Conservation (phyloP, 2,797 vertebrate genomes). For the Phataginus tricuspis region DNA sequence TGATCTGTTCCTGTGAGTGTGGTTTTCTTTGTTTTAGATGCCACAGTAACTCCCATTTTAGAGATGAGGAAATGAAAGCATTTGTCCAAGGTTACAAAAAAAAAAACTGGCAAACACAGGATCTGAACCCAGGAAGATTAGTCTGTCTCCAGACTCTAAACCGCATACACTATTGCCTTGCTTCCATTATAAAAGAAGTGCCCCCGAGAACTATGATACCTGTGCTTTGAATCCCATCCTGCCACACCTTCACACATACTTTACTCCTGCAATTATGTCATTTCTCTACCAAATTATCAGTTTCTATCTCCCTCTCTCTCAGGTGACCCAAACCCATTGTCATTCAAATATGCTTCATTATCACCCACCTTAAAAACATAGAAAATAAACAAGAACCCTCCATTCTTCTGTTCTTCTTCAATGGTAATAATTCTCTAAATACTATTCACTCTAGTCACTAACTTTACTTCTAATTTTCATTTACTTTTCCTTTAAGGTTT, state of each 20-base stretch:
- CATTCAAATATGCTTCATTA: neutral
- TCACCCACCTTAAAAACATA: neutral
- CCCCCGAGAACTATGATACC: neutral
- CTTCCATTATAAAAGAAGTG: neutral
- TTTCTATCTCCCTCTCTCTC: neutral
- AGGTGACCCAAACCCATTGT: neutral
- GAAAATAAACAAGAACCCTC: neutral
- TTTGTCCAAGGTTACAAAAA: too few relatives aligned
- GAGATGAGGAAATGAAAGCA: too few relatives aligned
- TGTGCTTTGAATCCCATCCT: neutral
- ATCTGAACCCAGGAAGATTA: neutral
- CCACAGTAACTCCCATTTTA: too few relatives aligned
- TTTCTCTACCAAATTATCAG: neutral
- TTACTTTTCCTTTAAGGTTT: neutral
- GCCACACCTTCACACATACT: neutral
- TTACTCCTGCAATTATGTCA: neutral
- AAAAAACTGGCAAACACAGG: neutral
- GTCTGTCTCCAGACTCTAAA: conserved; percentile 8
- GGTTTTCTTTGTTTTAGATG: neutral
- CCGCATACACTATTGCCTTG: neutral
- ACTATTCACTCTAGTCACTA: neutral
- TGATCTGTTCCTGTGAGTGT: neutral
- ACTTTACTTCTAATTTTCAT: conserved; percentile 1
- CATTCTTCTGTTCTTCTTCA: neutral
- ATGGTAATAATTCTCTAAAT: neutral